Evolutionary conservation across 2,888 invertebrate species (phyloP), one percentile per base, ranked within the genome.

Genomic region (Trachelus stipa): DNA sequence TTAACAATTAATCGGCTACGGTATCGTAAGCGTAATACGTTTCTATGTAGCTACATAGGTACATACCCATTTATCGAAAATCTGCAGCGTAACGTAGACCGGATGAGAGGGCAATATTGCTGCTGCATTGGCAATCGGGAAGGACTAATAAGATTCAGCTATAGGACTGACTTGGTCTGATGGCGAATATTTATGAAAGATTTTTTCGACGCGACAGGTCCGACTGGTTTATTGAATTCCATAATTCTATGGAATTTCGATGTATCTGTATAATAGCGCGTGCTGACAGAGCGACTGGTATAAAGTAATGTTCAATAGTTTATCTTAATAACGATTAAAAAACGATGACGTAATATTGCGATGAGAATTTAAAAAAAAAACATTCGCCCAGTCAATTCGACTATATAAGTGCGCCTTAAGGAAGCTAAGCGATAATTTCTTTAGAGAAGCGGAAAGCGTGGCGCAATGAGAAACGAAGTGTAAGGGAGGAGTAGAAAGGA

Each of bases 391-490:
- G 56, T 56, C 56, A 56, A 56, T 56, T 56, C 56, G 23, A 56
- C 56, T 56, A 6, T 15, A 2, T 56, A 23, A 56, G 56, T 56
- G 56, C 23, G 56, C 56, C 56, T 23, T 56, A 9, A 56, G 56
- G 56, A 56, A 56, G 56, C 23, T 15, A 56, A 56, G 56, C 23
- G 23, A 56, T 56, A 56, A 56, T 56, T 56, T 56, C 56, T 56
- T 56, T 56, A 56, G 23, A 56, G 56, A 56, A 56, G 56, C 75
- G 34, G 30, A 40, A 35, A 69, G 68, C 68, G 71, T 69, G 71
- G 71, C 34, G 71, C 71, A 74, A 73, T 35, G 75, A 75, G 56
- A 34, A 56, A 71, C 68, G 76, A 69, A 75, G 37, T n/a, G 56
- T 56, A 9, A 56, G 56, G 56, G 23, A 56, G 56, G 56, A 56